Percentiles rank a stretch among this genome's conserved stretches.
Conservation (phyloP, 1,140 invertebrate species). For the Dysdera silvatica region DNA sequence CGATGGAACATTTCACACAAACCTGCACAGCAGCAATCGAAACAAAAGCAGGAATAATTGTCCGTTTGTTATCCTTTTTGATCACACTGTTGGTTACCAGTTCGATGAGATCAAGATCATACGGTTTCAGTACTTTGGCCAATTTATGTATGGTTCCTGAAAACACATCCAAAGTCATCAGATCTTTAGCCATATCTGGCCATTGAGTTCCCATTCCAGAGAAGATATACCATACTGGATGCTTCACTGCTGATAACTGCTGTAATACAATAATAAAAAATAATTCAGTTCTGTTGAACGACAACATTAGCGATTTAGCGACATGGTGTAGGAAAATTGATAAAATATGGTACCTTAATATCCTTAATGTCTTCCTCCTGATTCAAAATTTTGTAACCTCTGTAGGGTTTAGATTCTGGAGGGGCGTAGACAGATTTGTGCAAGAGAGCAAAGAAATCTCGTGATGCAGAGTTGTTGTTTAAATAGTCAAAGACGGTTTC, state of each 20-base stretch:
- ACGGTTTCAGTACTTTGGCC: slow-evolving; percentile 62
- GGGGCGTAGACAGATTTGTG: slow-evolving; percentile 62
- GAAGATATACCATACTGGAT: slow-evolving; percentile 88
- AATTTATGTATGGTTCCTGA: slow-evolving; percentile 64
- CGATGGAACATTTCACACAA: too few relatives aligned
- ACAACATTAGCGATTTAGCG: too few relatives aligned
- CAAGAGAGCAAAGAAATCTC: slow-evolving; percentile 68
- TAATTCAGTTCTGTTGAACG: too few relatives aligned
- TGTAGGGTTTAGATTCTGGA: slow-evolving; percentile 59
- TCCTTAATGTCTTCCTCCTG: neutral
- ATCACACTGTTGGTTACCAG: slow-evolving; percentile 64
- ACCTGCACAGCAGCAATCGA: slow-evolving; percentile 90
- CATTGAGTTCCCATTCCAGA: slow-evolving; percentile 96
- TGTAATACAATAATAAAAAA: slow-evolving; percentile 10
- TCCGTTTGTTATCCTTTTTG: slow-evolving; percentile 33
- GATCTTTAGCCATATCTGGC: slow-evolving; percentile 79
- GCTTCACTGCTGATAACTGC: slow-evolving; percentile 37
- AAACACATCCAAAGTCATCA: slow-evolving; percentile 74
- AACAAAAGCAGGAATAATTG: slow-evolving; percentile 57
- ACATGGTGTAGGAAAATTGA: too few relatives aligned
- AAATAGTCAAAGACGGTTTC: slow-evolving; percentile 56
- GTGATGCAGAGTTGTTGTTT: slow-evolving; percentile 48
- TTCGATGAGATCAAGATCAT: slow-evolving; percentile 70
- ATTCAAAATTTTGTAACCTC: slow-evolving; percentile 67
- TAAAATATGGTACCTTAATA: too few relatives aligned